phyloP scores from a whole-genome alignment of 2,113 vertebrate species.

The Dissostichus mawsoni region DNA sequence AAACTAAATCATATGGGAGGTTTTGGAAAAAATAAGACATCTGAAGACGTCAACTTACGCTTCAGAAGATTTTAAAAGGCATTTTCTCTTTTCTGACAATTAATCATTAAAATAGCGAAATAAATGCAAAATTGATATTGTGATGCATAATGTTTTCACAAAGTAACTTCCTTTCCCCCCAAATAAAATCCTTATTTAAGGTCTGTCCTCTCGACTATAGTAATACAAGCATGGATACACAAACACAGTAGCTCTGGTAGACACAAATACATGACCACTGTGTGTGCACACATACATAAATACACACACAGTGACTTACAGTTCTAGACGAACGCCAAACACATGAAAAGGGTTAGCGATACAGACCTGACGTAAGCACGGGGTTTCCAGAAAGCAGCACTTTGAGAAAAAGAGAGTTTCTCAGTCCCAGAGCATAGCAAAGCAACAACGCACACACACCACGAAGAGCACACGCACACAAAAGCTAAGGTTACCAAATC shows the following conservation, averaged over 20 bases:
- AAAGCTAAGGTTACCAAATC: conserved; percentile 38
- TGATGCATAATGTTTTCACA: neutral
- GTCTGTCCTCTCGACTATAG: conserved; percentile 59
- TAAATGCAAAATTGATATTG: neutral
- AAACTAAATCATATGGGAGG: neutral
- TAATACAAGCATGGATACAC: conserved; percentile 68
- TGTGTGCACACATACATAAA: conserved; percentile 37
- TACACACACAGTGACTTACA: conserved; percentile 62
- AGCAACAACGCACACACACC: conserved; percentile 59
- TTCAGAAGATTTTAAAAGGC: too few species aligned
- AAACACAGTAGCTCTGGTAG: conserved; percentile 41
- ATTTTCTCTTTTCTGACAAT: too few species aligned
- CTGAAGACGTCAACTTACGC: neutral
- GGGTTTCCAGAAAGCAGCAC: conserved; percentile 87
- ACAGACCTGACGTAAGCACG: conserved; percentile 87
- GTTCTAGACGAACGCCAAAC: conserved; percentile 58
- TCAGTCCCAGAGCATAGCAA: conserved; percentile 78
- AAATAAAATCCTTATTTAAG: neutral
- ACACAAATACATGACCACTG: conserved; percentile 57
- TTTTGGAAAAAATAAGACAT: neutral
- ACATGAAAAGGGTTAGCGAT: conserved; percentile 76
- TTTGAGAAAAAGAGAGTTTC: conserved; percentile 82
- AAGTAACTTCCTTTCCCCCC: neutral
- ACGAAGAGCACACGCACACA: conserved; percentile 35
- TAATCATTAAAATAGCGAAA: neutral